Conservation (phyloP, 64 coral and sea anemone genomes). For the Pachyseris speciosa region DNA sequence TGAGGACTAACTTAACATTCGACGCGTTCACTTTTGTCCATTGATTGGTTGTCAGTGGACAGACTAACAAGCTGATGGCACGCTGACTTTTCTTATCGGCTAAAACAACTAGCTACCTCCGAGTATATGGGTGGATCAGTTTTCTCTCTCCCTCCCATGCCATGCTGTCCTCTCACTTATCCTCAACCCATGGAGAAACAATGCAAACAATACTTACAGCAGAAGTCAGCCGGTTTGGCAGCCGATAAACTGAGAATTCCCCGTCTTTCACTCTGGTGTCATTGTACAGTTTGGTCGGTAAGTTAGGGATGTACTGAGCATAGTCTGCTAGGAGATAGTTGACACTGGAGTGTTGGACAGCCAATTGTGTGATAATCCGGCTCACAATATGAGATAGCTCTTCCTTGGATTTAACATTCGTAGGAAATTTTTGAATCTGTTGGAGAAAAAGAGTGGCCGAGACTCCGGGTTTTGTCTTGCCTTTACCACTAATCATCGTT, state of each 20-base stretch:
- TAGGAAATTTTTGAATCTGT: slow-evolving; percentile 67
- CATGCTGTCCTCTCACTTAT: background rate
- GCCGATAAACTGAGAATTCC: background rate
- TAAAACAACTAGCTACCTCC: no score
- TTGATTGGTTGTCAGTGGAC: no score
- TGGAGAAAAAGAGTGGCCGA: background rate
- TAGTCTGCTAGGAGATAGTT: slow-evolving; percentile 58
- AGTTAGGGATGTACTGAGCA: slow-evolving; percentile 50
- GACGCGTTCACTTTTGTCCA: no score
- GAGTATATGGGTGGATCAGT: no score
- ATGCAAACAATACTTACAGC: slow-evolving; percentile 30
- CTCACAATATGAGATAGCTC: slow-evolving; percentile 40
- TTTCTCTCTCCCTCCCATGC: no score
- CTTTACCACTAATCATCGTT: no score
- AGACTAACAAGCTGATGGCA: no score
- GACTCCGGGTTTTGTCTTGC: background rate
- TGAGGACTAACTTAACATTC: no score
- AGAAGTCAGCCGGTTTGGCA: slow-evolving; percentile 42
- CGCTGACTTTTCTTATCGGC: no score
- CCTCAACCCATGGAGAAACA: background rate
- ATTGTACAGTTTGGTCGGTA: slow-evolving; percentile 74
- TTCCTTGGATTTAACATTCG: slow-evolving; percentile 33
- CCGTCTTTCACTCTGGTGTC: slow-evolving; percentile 33
- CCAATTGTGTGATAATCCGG: slow-evolving; percentile 57
- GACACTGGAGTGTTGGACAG: slow-evolving; percentile 30